Evolutionary conservation across 2,888 invertebrate species (phyloP), one percentile per base, ranked within the genome.

Genomic region (Trilocha varians): DNA sequence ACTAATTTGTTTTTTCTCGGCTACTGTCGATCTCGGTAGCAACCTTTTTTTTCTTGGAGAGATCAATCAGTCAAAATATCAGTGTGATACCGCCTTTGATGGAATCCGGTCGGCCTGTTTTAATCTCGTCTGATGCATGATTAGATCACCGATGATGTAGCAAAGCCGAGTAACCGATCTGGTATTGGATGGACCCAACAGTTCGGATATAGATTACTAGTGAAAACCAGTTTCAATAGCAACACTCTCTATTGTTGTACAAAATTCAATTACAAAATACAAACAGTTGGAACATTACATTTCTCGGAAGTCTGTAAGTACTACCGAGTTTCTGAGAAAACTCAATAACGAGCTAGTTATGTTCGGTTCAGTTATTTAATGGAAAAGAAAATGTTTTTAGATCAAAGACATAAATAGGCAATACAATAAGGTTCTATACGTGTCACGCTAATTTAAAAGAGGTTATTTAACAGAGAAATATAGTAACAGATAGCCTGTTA

Each of bases 61-160:
- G 85, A 85, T 85, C 85, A 83, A 85, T 85, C 85, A 84, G 85
- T 85, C 85, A 85, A 84, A 84, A 84, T 84, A 85, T 84, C 84
- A 83, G 85, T 85, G 77, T 83, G 85, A 82, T 84, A 84, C 84
- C 82, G 83, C 84, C 84, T 85, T 85, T 85, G 85, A 85, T 77
- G 80, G 70, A 73, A 69, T 78, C 79, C 83, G 79, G 65, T 70
- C 69, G 79, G 72, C 74, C 80, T 80, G 84, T 80, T 83, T 83
- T 82, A 85, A 85, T 83, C 83, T 84, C 73, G 74, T 59, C 75
- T 76, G 78, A 78, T 79, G 78, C 83, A 78, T 85, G 83, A 83
- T 85, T 85, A 84, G 82, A 77, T 78, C 76, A 71, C 76, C 74
- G 71, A 83, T 85, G 85, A 85, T 82, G 76, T 80, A 80, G 83